Percentiles rank a stretch among this genome's conserved stretches.
These are phyloP conservation scores for Chrysotoxum bicinctum DNA, from an alignment of 2,888 invertebrate genomes.

Conservation along the genomic window DNA sequence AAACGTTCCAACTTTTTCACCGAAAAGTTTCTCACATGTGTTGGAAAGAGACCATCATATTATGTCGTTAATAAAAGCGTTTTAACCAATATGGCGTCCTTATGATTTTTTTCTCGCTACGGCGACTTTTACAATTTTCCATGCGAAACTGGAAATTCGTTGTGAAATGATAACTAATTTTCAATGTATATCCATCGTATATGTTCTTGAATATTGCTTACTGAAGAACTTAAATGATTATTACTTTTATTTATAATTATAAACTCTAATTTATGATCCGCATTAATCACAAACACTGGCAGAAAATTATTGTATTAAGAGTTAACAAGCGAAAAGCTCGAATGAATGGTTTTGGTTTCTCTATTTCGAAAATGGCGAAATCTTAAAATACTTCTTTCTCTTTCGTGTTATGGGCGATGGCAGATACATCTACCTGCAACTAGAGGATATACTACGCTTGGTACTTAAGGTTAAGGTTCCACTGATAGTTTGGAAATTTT, in stretches of 20 bases:
- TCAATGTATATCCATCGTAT: not conserved
- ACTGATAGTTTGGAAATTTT: not conserved
- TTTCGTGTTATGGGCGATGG: constrained; percentile 7
- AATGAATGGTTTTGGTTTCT: constrained; percentile 37
- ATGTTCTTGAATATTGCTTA: not conserved
- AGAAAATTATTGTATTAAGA: constrained; percentile 12
- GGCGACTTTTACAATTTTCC: constrained; percentile 25
- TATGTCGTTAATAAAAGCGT: constrained; percentile 22
- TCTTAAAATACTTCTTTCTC: constrained; percentile 23
- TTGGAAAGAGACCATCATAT: constrained; percentile 31
- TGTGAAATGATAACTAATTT: not conserved
- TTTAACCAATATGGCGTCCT: constrained; percentile 67
- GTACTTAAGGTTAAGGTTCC: not conserved
- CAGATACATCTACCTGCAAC: not conserved
- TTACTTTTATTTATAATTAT: not conserved
- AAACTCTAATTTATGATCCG: not conserved
- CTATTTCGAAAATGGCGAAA: constrained; percentile 53
- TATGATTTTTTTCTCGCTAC: constrained; percentile 38
- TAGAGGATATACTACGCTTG: not conserved
- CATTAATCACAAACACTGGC: constrained; percentile 9
- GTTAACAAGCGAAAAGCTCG: constrained; percentile 57
- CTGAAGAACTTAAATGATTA: not conserved
- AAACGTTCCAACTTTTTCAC: constrained; percentile 18
- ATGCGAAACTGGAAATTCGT: constrained; percentile 15
- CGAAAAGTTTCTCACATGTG: constrained; percentile 13